Evolutionary conservation across 30 jellyfish, hydroid and myxozoan species (phyloP).

Genomic region (Aurelia sp.): DNA sequence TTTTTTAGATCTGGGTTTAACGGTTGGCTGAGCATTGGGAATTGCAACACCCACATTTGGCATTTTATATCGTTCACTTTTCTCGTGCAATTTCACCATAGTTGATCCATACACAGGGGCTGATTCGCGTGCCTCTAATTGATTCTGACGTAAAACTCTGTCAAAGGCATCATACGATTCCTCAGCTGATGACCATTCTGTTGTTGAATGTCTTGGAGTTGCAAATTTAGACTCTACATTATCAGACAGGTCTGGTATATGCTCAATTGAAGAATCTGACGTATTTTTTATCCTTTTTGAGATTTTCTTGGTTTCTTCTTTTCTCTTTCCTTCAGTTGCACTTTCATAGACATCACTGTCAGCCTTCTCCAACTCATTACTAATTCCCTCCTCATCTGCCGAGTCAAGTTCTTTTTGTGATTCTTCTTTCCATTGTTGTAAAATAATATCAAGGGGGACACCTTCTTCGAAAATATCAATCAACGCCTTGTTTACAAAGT

Average conservation of each 20-base stretch:
- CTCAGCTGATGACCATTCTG: constrained; percentile 75
- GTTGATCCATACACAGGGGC: constrained; percentile 98
- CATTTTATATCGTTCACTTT: constrained; percentile 10
- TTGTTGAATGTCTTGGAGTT: constrained; percentile 79
- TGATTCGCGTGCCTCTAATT: constrained; percentile 82
- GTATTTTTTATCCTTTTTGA: background rate
- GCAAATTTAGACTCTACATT: constrained; percentile 65
- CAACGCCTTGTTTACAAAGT: constrained; percentile 80
- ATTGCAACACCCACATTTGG: background rate
- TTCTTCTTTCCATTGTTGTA: constrained; percentile 75
- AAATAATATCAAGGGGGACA: constrained; percentile 69
- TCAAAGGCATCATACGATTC: constrained; percentile 75
- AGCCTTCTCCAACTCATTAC: background rate
- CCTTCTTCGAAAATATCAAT: constrained; percentile 92
- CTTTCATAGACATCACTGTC: constrained; percentile 52
- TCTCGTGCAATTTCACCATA: constrained; percentile 81
- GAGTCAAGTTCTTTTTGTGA: constrained; percentile 53
- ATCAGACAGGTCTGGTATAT: constrained; percentile 39
- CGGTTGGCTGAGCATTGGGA: background rate
- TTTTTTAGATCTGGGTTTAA: background rate
- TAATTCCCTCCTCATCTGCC: constrained; percentile 30
- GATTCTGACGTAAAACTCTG: constrained; percentile 74
- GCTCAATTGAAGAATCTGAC: constrained; percentile 55
- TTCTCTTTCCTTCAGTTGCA: constrained; percentile 56
- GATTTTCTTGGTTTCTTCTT: background rate